A percentile compares a stretch with the other conserved stretches of the same genome.
phyloP scores from a whole-genome alignment of 2,888 invertebrate species.

The Drosophila pseudotalamancana region DNA sequence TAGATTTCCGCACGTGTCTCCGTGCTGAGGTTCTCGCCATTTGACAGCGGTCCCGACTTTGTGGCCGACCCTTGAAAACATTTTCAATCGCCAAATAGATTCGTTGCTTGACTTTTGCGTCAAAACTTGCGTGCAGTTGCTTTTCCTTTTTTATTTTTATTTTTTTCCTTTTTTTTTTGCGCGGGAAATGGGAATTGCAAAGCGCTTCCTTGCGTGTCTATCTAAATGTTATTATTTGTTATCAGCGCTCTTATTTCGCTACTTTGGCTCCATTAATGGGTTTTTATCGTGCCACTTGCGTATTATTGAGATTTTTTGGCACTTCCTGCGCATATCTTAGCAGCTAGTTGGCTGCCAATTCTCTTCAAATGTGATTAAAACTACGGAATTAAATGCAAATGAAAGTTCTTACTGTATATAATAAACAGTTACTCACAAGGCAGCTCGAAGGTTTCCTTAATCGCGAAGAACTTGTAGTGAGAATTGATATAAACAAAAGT shows the following conservation, averaged over 20 bases:
- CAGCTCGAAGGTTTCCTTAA: background rate
- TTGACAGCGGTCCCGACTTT: background rate
- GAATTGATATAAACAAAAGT: too few relatives aligned
- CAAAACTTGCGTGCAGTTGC: constrained; percentile 45
- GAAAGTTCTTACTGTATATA: background rate
- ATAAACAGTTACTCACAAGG: too few relatives aligned
- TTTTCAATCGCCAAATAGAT: constrained; percentile 42
- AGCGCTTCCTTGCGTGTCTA: constrained; percentile 69
- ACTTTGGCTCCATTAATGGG: constrained; percentile 59
- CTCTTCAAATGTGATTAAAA: constrained; percentile 55
- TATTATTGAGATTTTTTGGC: constrained; percentile 48
- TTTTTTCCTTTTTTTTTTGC: constrained; percentile 1
- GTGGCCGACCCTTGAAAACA: background rate
- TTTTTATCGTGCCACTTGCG: constrained; percentile 59
- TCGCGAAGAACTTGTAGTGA: background rate
- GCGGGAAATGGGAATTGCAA: constrained; percentile 56
- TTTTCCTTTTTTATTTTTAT: constrained; percentile 4
- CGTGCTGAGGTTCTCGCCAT: constrained; percentile 7
- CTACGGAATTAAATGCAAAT: constrained; percentile 41
- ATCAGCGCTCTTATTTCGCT: constrained; percentile 53
- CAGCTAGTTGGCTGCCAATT: constrained; percentile 42
- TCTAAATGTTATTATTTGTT: constrained; percentile 72
- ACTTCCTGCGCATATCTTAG: constrained; percentile 58
- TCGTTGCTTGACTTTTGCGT: constrained; percentile 55
- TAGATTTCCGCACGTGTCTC: constrained; percentile 18